Conservation (phyloP, 1,140 invertebrate species). For the Octopus sinensis region DNA sequence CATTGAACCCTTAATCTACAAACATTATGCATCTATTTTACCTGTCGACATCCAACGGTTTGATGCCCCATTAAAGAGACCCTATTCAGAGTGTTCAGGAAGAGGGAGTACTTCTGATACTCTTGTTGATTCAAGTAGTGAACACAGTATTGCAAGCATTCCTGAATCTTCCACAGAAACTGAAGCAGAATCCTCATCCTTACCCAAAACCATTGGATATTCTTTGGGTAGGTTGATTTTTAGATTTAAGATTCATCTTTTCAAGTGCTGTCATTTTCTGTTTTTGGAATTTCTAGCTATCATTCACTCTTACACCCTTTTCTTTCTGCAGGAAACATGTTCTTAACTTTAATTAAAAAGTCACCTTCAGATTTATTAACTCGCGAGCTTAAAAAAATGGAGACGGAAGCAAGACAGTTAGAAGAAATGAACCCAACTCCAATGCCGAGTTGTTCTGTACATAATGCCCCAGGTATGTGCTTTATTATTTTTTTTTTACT, state of each 20-base stretch:
- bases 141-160: not conserved
- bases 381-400: not conserved
- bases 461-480: not conserved
- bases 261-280: not conserved
- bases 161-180: not conserved
- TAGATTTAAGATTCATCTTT: not conserved
- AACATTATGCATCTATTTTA: conserved; percentile 67
- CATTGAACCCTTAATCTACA: conserved; percentile 72
- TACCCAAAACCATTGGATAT: conserved; percentile 4
- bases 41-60: conserved; percentile 69
- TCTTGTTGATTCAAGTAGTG: conserved; percentile 1
- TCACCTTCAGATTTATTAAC: not conserved
- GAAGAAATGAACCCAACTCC: not conserved
- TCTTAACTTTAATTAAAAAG: not conserved
- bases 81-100: conserved; percentile 40
- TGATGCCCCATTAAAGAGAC: conserved; percentile 58
- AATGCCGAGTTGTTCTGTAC: not conserved
- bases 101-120: not conserved
- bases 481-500: conserved; percentile 7
- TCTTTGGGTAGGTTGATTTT: not conserved
- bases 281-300: not conserved
- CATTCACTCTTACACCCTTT: not conserved
- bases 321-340: not conserved
- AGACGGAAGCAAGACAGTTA: not conserved
- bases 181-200: not conserved